A percentile compares a stretch with the other conserved stretches of the same genome.
These are phyloP conservation scores for Alligator mississippiensis DNA, from an alignment of 2,113 vertebrate genomes.

Conservation along the genomic window DNA sequence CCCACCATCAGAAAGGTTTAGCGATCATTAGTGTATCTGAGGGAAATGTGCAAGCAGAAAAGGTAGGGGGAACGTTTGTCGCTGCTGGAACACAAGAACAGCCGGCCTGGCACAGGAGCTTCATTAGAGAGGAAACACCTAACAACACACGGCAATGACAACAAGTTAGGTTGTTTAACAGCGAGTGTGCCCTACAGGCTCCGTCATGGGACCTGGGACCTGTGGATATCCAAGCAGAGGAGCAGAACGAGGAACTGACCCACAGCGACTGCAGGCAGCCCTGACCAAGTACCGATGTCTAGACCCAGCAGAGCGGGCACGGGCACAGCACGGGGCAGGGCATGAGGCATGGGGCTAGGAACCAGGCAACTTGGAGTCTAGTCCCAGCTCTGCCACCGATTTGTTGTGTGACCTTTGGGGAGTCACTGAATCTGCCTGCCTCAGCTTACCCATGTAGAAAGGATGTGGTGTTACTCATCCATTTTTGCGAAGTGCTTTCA, in stretches of 20 bases:
- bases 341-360: background rate
- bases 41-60: constrained; percentile 33
- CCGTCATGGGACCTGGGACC: background rate
- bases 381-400: background rate
- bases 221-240: background rate
- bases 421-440: background rate
- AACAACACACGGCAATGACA: constrained; percentile 29
- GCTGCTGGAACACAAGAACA: constrained; percentile 15
- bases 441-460: background rate
- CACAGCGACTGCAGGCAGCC: background rate
- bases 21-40: constrained; percentile 50
- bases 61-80: constrained; percentile 39
- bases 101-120: constrained; percentile 39
- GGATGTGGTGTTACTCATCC: background rate
- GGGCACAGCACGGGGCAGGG: background rate
- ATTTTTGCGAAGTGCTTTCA: background rate
- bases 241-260: fast-evolving
- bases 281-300: background rate
- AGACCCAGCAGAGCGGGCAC: fast-evolving
- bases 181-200: background rate
- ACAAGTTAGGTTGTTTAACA: constrained; percentile 38
- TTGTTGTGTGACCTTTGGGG: fast-evolving
- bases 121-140: constrained; percentile 44
- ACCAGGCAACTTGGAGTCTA: background rate
- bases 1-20: constrained; percentile 54